phyloP scores from a whole-genome alignment of 1,140 invertebrate species.

The Myzus persicae region DNA sequence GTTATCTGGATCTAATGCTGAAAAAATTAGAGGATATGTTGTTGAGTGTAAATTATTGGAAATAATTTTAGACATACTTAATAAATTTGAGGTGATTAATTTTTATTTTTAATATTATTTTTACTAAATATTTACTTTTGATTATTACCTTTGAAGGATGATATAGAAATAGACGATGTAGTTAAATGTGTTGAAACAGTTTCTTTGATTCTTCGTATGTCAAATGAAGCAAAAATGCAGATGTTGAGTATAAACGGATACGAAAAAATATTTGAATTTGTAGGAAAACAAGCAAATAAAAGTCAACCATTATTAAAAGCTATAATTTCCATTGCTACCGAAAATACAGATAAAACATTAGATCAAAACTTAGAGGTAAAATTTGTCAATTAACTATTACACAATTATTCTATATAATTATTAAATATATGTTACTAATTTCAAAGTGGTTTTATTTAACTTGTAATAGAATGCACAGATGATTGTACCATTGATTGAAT shows the following conservation, averaged over 20 bases:
- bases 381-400: neutral
- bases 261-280: slow-evolving; percentile 63
- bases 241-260: slow-evolving; percentile 61
- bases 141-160: slow-evolving; percentile 8
- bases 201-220: slow-evolving; percentile 58
- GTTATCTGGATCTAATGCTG: slow-evolving; percentile 47
- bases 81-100: slow-evolving; percentile 39
- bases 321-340: slow-evolving; percentile 65
- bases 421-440: neutral
- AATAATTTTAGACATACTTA: slow-evolving; percentile 40
- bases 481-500: slow-evolving; percentile 57
- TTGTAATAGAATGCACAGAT: slow-evolving; percentile 56
- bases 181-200: slow-evolving; percentile 63
- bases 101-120: neutral
- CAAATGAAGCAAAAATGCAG: slow-evolving; percentile 53
- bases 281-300: slow-evolving; percentile 64
- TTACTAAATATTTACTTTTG: neutral
- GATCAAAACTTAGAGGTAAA: slow-evolving; percentile 56
- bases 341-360: slow-evolving; percentile 62
- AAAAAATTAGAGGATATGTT: slow-evolving; percentile 49
- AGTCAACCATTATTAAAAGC: slow-evolving; percentile 64
- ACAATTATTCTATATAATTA: no score
- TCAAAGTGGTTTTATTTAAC: neutral
- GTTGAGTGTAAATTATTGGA: slow-evolving; percentile 55
- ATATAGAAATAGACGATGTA: slow-evolving; percentile 57